Conservation (phyloP, 2,797 vertebrate genomes). For the Aplochiton taeniatus region DNA sequence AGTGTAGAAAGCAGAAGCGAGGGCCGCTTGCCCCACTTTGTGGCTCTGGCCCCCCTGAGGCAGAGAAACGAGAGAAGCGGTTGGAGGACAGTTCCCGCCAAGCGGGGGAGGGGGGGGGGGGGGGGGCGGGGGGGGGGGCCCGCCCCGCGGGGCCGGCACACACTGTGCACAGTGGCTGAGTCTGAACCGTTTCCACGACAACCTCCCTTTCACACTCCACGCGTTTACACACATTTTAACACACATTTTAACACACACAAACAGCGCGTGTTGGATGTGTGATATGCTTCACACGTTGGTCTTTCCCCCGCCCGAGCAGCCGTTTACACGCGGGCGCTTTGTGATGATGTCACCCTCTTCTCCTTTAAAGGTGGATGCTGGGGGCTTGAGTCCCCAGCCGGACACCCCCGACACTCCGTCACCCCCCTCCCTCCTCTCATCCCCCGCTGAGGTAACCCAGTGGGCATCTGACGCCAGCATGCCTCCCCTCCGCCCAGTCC, state of each 20-base stretch:
- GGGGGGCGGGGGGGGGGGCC: too few relatives aligned
- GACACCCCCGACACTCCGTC: conserved; percentile 77
- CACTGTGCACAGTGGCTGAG: too few relatives aligned
- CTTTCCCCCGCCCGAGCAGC: conserved; percentile 25
- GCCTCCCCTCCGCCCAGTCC: conserved; percentile 16
- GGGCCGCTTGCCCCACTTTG: not conserved
- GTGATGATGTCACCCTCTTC: conserved; percentile 69
- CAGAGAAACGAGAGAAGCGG: conserved; percentile 70
- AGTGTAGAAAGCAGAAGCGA: conserved; percentile 47
- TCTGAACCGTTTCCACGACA: too few relatives aligned
- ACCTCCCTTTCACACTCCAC: too few relatives aligned
- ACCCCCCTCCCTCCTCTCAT: conserved; percentile 63
- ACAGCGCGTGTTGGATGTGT: too few relatives aligned
- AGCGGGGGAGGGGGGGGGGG: too few relatives aligned
- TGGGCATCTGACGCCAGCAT: conserved; percentile 35
- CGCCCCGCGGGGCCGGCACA: too few relatives aligned
- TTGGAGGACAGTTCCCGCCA: conserved; percentile 14
- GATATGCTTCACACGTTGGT: conserved; percentile 26
- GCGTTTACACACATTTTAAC: not conserved
- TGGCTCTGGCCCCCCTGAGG: conserved; percentile 25
- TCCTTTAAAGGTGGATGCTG: conserved; percentile 78
- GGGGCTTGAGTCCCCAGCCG: conserved; percentile 69
- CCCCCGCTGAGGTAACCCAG: conserved; percentile 77
- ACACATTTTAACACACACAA: not conserved
- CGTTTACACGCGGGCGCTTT: conserved; percentile 48